These are phyloP conservation scores for Tretioscincus oriximinensis DNA, from an alignment of 2,113 vertebrate species.

Conservation along the genomic window DNA sequence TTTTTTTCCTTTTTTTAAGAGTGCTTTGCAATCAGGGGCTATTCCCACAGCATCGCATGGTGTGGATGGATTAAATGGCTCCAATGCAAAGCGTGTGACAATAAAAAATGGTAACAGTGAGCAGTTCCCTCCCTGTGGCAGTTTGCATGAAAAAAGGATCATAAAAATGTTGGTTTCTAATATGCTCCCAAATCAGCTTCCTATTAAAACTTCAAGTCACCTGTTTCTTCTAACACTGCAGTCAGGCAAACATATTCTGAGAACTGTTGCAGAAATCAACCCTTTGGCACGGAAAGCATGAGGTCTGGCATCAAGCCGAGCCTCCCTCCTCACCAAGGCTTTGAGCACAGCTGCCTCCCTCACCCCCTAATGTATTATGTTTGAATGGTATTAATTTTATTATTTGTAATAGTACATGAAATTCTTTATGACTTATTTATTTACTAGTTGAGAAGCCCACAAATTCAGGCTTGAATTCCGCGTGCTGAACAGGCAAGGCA, in stretches of 20 bases:
- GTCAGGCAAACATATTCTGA: neutral
- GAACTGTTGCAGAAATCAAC: no score
- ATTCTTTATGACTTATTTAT: no score
- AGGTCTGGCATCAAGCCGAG: no score
- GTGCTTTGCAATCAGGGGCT: conserved; percentile 71
- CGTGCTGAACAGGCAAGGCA: no score
- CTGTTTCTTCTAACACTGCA: conserved; percentile 41
- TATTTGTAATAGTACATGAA: no score
- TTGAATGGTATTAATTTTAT: no score
- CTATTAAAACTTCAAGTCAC: conserved; percentile 51
- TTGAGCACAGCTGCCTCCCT: no score
- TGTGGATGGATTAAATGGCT: conserved; percentile 60
- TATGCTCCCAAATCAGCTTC: conserved; percentile 36
- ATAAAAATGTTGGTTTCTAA: conserved; percentile 45
- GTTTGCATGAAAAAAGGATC: conserved; percentile 42
- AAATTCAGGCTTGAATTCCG: no score
- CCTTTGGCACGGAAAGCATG: no score
- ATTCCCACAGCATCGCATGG: conserved; percentile 66
- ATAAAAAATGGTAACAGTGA: conserved; percentile 64
- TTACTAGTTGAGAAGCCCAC: no score
- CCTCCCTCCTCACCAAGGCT: no score
- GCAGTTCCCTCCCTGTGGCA: conserved; percentile 23
- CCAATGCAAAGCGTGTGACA: conserved; percentile 66
- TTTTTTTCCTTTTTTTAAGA: conserved; percentile 59
- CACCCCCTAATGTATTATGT: no score